phyloP scores from a whole-genome alignment of 2,888 invertebrate genomes.

The Leucania comma region DNA sequence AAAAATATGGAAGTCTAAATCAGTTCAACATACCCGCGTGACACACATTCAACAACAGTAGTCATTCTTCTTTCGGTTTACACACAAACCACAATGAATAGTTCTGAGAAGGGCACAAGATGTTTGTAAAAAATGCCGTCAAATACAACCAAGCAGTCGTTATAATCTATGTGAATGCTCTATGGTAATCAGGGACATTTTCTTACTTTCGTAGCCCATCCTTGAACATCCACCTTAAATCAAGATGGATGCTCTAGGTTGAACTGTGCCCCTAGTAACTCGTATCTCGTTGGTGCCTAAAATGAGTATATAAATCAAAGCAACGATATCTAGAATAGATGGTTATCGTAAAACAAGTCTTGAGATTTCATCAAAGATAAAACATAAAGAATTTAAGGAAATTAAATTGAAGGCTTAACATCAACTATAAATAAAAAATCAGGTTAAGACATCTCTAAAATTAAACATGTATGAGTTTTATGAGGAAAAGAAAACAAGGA shows the following conservation, averaged over 20 bases:
- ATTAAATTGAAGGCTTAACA: constrained; percentile 4
- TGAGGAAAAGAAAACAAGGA: constrained; percentile 1
- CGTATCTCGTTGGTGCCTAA: not conserved
- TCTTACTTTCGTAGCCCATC: not conserved
- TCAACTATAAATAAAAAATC: not conserved
- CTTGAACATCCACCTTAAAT: too few species aligned
- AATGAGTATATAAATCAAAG: not conserved
- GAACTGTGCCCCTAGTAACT: not conserved
- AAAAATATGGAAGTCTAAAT: constrained; percentile 30
- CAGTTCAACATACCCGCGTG: constrained; percentile 39
- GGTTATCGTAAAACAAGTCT: constrained; percentile 3
- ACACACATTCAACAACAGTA: constrained; percentile 53
- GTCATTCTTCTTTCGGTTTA: constrained; percentile 59
- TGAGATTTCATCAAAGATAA: constrained; percentile 10
- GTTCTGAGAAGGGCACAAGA: constrained; percentile 64
- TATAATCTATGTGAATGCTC: constrained; percentile 15
- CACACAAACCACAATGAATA: constrained; percentile 58
- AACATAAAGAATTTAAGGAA: constrained; percentile 11
- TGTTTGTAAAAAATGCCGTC: constrained; percentile 67
- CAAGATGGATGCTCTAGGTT: too few species aligned
- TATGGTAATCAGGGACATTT: not conserved
- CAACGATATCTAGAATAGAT: constrained; percentile 10
- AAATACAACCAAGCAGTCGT: constrained; percentile 31
- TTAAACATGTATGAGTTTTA: not conserved
- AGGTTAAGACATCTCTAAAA: constrained; percentile 12